Evolutionary conservation across 2,888 invertebrate genomes (phyloP).

Genomic region (Cynaeus angustus): DNA sequence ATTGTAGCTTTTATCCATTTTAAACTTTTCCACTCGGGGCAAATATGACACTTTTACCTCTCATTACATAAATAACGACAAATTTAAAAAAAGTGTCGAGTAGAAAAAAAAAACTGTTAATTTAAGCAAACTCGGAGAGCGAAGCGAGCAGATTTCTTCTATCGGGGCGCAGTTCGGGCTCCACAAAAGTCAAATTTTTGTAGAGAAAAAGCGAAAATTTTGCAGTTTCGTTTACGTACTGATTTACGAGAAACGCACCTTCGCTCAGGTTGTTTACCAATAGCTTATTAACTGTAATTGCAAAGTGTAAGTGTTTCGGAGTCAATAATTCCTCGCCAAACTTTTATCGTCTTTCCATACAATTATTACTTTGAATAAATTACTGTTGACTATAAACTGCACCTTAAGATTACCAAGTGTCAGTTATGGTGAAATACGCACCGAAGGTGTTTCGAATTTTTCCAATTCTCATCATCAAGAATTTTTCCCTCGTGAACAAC

Average conservation of each 20-base stretch:
- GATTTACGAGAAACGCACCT: background rate
- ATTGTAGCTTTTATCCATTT: too few relatives aligned
- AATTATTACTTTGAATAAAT: slow-evolving; percentile 33
- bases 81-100: too few relatives aligned
- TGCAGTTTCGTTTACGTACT: background rate
- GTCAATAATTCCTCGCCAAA: slow-evolving; percentile 27
- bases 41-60: too few relatives aligned
- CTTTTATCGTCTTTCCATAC: slow-evolving; percentile 26
- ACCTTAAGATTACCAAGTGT: slow-evolving; percentile 34
- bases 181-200: too few relatives aligned
- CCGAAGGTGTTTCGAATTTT: slow-evolving; percentile 33
- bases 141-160: too few relatives aligned
- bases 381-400: slow-evolving; percentile 36
- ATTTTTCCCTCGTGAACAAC: slow-evolving; percentile 27
- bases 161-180: too few relatives aligned
- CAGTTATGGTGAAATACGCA: slow-evolving; percentile 33
- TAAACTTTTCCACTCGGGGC: too few relatives aligned
- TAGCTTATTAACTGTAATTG: slow-evolving; percentile 32
- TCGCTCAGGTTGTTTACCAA: slow-evolving; percentile 13
- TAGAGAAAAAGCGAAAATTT: too few relatives aligned
- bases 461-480: slow-evolving; percentile 12
- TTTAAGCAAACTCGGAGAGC: too few relatives aligned
- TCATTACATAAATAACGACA: too few relatives aligned
- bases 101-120: too few relatives aligned
- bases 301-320: slow-evolving; percentile 26